A percentile compares a stretch with the other conserved stretches of the same genome.
Evolutionary conservation across 2,797 vertebrate species (phyloP).

Genomic region (Selene dorsalis): DNA sequence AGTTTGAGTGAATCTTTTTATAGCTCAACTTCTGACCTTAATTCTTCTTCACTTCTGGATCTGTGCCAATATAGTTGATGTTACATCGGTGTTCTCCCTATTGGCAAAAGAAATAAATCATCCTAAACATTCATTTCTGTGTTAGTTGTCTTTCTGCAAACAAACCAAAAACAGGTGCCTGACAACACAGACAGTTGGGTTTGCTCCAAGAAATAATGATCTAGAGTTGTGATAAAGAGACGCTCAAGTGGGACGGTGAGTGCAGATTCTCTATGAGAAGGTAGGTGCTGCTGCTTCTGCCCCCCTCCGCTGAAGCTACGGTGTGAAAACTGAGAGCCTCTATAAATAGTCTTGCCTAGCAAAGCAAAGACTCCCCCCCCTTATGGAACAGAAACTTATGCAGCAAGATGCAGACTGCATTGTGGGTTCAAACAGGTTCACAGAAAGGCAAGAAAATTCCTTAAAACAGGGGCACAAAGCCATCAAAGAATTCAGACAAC

Average conservation of each 20-base stretch:
- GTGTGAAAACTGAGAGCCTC: conserved; percentile 65
- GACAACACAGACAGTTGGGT: conserved; percentile 12
- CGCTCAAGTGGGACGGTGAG: not conserved
- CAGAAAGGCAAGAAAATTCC: not conserved
- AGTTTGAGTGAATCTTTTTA: conserved; percentile 17
- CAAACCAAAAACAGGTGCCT: conserved; percentile 11
- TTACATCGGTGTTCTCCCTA: conserved; percentile 50
- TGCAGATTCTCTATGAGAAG: not conserved
- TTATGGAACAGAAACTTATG: conserved; percentile 61
- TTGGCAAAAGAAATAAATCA: conserved; percentile 66
- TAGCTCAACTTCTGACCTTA: conserved; percentile 10
- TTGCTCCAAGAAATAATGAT: not conserved
- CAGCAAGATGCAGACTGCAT: conserved; percentile 14
- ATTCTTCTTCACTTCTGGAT: conserved; percentile 30
- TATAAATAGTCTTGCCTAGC: conserved; percentile 64
- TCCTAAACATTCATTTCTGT: conserved; percentile 39
- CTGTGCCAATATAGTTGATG: conserved; percentile 51
- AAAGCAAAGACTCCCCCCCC: conserved; percentile 41
- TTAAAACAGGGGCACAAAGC: not conserved
- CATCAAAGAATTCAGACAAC: not conserved
- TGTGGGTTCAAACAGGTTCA: conserved; percentile 12
- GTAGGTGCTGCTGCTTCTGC: not conserved
- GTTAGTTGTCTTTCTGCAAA: conserved; percentile 47
- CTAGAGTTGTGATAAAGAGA: not conserved
- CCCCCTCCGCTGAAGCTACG: conserved; percentile 15